Conservation (phyloP, 2,797 vertebrate species). For the Urocyon cinereoargenteus region DNA sequence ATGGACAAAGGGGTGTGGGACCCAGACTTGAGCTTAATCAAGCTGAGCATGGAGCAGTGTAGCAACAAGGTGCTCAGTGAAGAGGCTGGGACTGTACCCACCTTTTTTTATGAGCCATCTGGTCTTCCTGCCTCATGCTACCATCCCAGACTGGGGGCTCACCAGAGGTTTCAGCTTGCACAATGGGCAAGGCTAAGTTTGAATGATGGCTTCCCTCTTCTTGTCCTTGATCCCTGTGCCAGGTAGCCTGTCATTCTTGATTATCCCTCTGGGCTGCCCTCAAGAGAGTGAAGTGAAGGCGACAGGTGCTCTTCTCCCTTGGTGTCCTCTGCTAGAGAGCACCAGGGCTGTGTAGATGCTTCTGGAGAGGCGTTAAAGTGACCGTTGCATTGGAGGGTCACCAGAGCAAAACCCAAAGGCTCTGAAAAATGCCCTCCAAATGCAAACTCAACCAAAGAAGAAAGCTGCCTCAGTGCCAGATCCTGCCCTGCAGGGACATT, state of each 20-base stretch:
- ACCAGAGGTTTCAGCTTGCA: neutral
- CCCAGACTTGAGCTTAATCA: neutral
- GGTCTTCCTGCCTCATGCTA: neutral
- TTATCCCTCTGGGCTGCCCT: rapidly evolving
- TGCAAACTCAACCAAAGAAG: neutral
- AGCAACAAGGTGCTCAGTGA: rapidly evolving
- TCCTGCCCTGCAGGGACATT: rapidly evolving
- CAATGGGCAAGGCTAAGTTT: rapidly evolving
- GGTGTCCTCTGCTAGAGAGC: neutral
- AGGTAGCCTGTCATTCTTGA: rapidly evolving
- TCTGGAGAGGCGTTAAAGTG: neutral
- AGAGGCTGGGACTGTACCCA: neutral
- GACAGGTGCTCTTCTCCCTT: rapidly evolving
- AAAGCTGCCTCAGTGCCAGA: neutral
- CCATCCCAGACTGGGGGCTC: neutral
- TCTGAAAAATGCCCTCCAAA: neutral
- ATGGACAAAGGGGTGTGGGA: neutral
- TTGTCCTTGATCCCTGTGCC: neutral
- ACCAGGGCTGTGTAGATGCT: neutral
- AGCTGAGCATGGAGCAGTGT: neutral
- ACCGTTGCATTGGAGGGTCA: neutral
- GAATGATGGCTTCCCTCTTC: neutral
- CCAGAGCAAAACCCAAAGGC: neutral
- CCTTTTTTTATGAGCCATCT: rapidly evolving
- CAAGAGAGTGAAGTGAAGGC: neutral